Percentiles rank a stretch among this genome's conserved stretches.
Conservation (phyloP, 2,888 invertebrate species). For the Oscheius onirici region DNA sequence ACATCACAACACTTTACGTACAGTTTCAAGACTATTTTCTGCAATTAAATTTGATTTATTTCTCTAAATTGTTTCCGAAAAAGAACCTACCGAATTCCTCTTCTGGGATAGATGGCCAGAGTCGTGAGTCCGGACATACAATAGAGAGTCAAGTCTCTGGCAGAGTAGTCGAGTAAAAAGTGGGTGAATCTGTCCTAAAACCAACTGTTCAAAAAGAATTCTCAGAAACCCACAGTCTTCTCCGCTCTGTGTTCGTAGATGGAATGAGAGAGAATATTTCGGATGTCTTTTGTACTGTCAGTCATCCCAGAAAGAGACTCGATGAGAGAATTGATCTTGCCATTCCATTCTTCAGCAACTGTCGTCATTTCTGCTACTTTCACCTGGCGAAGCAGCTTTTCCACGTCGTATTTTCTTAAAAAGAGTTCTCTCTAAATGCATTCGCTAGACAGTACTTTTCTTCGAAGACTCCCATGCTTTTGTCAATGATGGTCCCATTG, state of each 20-base stretch:
- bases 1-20: neutral
- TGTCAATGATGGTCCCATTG: conserved; percentile 44
- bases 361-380: conserved; percentile 12
- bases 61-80: neutral
- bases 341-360: conserved; percentile 24
- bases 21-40: neutral
- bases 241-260: conserved; percentile 52
- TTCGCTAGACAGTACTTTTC: conserved; percentile 37
- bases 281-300: conserved; percentile 51
- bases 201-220: neutral
- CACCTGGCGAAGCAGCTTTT: conserved; percentile 24
- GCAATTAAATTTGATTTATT: neutral
- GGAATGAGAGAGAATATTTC: conserved; percentile 47
- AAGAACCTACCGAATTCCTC: conserved; percentile 40
- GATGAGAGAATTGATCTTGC: conserved; percentile 26
- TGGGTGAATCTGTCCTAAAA: conserved; percentile 50
- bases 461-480: conserved; percentile 48
- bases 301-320: conserved; percentile 44
- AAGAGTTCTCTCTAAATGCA: neutral
- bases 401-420: conserved; percentile 30
- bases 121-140: conserved; percentile 54
- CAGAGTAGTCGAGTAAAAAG: conserved; percentile 45
- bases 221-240: conserved; percentile 33
- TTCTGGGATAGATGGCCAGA: conserved; percentile 53
- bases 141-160: conserved; percentile 48